Evolutionary conservation across 1,140 invertebrate species (phyloP), one percentile per base, ranked within the genome.

Genomic region (Oncopeltus fasciatus): DNA sequence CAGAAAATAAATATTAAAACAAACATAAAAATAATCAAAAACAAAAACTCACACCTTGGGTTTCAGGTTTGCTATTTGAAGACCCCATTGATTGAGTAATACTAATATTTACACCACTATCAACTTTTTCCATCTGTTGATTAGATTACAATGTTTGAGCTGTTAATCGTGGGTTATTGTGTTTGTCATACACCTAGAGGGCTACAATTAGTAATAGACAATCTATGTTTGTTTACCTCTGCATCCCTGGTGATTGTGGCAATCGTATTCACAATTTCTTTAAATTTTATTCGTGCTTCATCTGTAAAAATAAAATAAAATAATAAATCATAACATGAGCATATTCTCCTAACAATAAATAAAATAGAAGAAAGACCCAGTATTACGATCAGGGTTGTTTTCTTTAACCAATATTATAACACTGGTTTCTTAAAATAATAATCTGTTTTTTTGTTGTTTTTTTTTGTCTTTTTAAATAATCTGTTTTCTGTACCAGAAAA

Each of bases 181-280:
- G 49, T 53, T 53, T 53, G 26, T 24, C 26, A 12, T 24, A 9
- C 20, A 53, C 24, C 14, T 24, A 44, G 28, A 43, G 33, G 2
- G 38, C n/a, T 31, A 26, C 28, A 44, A 59, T 49, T 33, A 29
- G 59, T 28, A 49, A 64, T 28, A 51, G n/a, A 51, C 38, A 43
- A 38, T 53, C 1, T 46, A 46, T 26, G 62, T n/a, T n/a, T n/a
- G n/a, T 66, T 65, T 66, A 72, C 70, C 62, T 70, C 75, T 61
- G 76, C 74, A 67, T 77, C 76, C 49, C 77, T 71, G 61, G 75
- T 90, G 53, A 95, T 90, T 8, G 83, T 85, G 2, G 92, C 89
- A 64, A 96, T 74, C 33, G 81, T 81, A 72, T 95, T 95, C 2
- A 96, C 89, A 74, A 87, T 91, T 63, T 91, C 86, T 76, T 94